Evolutionary conservation across 1,140 invertebrate species (phyloP).

Genomic region (Magallana gigas): DNA sequence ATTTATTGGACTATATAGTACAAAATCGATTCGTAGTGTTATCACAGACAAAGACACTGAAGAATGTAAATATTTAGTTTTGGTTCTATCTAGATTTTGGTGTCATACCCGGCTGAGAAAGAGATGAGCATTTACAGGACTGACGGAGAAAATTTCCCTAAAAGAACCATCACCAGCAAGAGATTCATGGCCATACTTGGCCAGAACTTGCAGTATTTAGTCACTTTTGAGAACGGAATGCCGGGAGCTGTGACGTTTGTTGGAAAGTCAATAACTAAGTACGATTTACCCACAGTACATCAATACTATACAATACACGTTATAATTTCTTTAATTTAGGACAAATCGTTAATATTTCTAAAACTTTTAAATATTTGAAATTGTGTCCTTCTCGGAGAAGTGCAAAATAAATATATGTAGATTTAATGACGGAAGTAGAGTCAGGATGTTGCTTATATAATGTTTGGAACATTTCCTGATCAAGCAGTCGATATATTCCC

Average conservation of each 20-base stretch:
- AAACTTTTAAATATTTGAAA: background rate
- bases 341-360: too few species aligned
- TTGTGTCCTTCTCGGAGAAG: background rate
- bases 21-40: too few species aligned
- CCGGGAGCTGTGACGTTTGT: background rate
- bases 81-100: background rate
- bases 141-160: background rate
- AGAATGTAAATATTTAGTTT: background rate
- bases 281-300: background rate
- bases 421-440: background rate
- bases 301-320: too few species aligned
- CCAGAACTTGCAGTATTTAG: constrained; percentile 1
- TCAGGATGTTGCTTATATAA: background rate
- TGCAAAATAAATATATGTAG: background rate
- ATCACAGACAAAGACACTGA: too few species aligned
- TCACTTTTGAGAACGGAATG: background rate
- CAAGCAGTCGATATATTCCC: background rate
- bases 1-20: too few species aligned
- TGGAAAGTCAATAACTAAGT: background rate
- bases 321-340: too few species aligned
- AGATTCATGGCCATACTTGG: constrained; percentile 5
- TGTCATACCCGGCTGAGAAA: background rate
- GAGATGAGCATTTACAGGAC: background rate
- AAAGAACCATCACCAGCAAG: background rate
- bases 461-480: background rate